phyloP scores from a whole-genome alignment of 2,888 invertebrate genomes.

The Aporophyla nigra region DNA sequence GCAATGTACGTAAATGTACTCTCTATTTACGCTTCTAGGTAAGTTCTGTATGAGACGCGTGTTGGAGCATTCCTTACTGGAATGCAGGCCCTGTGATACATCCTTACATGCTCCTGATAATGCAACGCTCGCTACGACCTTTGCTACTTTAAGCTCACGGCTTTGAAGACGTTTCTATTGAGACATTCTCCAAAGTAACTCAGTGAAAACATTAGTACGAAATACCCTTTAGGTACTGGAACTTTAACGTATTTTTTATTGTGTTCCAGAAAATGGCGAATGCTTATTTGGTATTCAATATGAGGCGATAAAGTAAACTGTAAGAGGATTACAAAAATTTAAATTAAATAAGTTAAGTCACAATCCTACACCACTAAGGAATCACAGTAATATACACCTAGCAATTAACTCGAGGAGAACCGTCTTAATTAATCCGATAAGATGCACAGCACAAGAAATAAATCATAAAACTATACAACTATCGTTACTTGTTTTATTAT shows the following conservation, averaged over 20 bases:
- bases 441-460: constrained; percentile 22
- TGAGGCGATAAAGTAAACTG: constrained; percentile 76
- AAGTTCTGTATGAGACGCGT: constrained; percentile 76
- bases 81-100: constrained; percentile 74
- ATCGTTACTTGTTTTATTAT: constrained; percentile 40
- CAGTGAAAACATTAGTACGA: neutral
- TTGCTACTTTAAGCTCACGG: constrained; percentile 78
- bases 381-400: no score
- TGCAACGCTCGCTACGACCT: constrained; percentile 78
- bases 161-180: constrained; percentile 78
- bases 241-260: constrained; percentile 14
- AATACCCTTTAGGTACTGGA: neutral
- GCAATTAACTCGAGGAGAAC: constrained; percentile 17
- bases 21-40: constrained; percentile 63
- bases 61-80: constrained; percentile 81
- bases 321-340: constrained; percentile 14
- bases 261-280: constrained; percentile 80
- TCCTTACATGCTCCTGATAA: constrained; percentile 80
- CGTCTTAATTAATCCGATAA: constrained; percentile 37
- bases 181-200: constrained; percentile 83
- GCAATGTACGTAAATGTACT: constrained; percentile 4
- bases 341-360: constrained; percentile 2
- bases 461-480: constrained; percentile 15
- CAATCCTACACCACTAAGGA: no score
- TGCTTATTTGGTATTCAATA: constrained; percentile 82